Base-by-base conservation (phyloP, 1,140 invertebrate genomes). In the Drosophila melanogaster region DNA sequence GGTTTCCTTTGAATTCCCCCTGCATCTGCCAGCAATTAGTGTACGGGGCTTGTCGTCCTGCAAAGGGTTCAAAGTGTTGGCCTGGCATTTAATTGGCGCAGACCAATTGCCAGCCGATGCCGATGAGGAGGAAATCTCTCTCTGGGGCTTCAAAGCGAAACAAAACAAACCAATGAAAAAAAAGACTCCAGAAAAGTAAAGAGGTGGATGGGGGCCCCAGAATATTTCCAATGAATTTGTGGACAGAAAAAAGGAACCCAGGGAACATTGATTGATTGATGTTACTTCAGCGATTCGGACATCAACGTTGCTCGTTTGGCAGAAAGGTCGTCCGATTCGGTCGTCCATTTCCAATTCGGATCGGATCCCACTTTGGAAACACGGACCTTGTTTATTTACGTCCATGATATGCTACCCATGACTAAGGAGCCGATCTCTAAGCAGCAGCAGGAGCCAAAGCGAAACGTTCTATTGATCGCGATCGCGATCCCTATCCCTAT, bases 1-100 rank as follows among this genome's bases (percentile, higher is more conserved):
- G 67, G 73, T 89, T 89, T 89, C 72, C 84, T 87, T 87, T 87
- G 79, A 87, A 87, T 77, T 89, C 62, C 70, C 62, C 55, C 50
- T 66, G 79, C 84, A 89, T 89, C 79, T 84, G 84, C 79, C 76
- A 83, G 84, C 84, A 89, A 89, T 89, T 89, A 89, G 85, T 89
- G 85, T 89, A 77, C 87, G 71, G 75, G 64, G 43, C 51, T 55
- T 62, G 50, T 64, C 43, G 59, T 81, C 59, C 79, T 59, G 65
- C 57, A 61, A 71, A 57, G 83, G 75, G 66, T 86, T 83, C 85
- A 89, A 87, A 87, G 84, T 87, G 84, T 89, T 87, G 77, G 66
- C 72, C 79, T 84, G 79, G 84, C 84, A 87, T 87, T 87, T 87
- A 87, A 87, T 87, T 87, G 84, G 80, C 81, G 84, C 84, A 79